These are phyloP conservation scores for Coleophora deauratella DNA, from an alignment of 2,888 invertebrate genomes.

Conservation along the genomic window DNA sequence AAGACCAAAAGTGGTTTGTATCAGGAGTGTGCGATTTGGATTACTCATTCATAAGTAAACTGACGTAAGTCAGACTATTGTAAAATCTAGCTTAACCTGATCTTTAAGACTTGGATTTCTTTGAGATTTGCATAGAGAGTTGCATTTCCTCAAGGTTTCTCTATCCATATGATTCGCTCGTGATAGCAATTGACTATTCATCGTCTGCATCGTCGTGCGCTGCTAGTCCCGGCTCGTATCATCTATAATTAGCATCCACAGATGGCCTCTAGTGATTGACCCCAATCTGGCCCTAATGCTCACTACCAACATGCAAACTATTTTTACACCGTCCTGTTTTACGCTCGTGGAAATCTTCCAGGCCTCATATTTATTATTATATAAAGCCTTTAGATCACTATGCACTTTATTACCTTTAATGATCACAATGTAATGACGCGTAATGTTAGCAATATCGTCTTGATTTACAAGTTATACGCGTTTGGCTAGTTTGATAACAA, in stretches of 20 bases:
- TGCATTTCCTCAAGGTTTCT: conserved; percentile 24
- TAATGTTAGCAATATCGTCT: too few relatives aligned
- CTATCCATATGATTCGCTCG: conserved; percentile 28
- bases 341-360: conserved; percentile 29
- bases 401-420: background rate
- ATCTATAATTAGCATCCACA: conserved; percentile 67
- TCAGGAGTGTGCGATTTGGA: too few relatives aligned
- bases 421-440: too few relatives aligned
- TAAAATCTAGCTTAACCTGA: background rate
- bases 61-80: background rate
- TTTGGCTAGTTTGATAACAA: too few relatives aligned
- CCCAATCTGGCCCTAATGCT: conserved; percentile 64
- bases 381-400: conserved; percentile 18
- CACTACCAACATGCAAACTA: conserved; percentile 47
- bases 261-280: conserved; percentile 72
- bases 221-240: conserved; percentile 49
- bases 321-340: conserved; percentile 55
- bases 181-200: conserved; percentile 47
- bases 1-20: too few relatives aligned
- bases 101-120: conserved; percentile 1
- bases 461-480: too few relatives aligned
- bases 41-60: too few relatives aligned
- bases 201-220: conserved; percentile 47
- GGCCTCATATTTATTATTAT: too few relatives aligned
- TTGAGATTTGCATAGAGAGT: conserved; percentile 14